Base-by-base conservation (phyloP, 1,140 invertebrate species). In the Mycetomoellerius zeteki region DNA sequence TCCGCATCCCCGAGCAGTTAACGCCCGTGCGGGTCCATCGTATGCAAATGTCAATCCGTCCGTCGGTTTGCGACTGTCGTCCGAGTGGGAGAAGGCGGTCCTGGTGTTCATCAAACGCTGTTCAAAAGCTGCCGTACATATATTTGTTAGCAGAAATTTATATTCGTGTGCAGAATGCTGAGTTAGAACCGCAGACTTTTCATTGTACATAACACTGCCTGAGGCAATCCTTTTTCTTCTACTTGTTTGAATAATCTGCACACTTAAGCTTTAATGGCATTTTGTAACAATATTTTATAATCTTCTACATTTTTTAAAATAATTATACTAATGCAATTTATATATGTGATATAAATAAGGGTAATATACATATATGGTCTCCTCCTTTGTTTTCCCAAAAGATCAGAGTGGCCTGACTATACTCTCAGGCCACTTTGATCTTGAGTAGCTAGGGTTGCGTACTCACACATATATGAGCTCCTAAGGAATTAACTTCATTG, bases 1-100 rank as follows among this genome's bases (percentile, higher is more conserved):
- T 93, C 92, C 86, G 81, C 89, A 60, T 92, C 89, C 93, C 92
- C 89, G 88, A 92, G 67, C 91, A 93, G 92, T 93, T 93, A 94
- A 92, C 91, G 92, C 88, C 65, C 64, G 87, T 88, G 54, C 87
- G 77, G 85, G 88, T 91, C 90, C 89, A 93, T 93, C 89, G 91
- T 91, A 93, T 94, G 93, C 92, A 93, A 93, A 94, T 94, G 92
- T 92, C 93, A 93, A 88, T 86, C 90, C 90, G 88, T 93, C 91
- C 92, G 90, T 92, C 88, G 73, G 88, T 72, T 78, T 58, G 89
- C 37, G 10, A 82, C 82, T 89, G 86, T 88, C 89, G 77, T 78
- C 86, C 88, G 86, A 37, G 56, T 56, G 76, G 60, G 72, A 89
- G 77, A 81, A 82, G 87, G 85, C 80, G 76, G 69, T 81, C 62